These are phyloP conservation scores for Microcebus griseorufus DNA, from an alignment of 2,113 vertebrate genomes.

Conservation along the genomic window DNA sequence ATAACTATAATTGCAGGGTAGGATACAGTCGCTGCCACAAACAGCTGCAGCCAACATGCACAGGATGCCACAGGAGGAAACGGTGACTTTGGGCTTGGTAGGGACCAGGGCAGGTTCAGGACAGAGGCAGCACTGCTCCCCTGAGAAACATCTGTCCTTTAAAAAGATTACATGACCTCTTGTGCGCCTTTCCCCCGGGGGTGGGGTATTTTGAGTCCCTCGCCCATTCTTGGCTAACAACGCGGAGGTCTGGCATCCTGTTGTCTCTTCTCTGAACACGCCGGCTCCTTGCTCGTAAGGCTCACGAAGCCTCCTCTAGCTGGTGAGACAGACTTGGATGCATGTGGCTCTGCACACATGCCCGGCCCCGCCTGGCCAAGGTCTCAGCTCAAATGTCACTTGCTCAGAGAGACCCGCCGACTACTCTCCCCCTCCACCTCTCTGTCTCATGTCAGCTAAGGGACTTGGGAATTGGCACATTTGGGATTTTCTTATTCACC, in stretches of 20 bases:
- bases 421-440: not conserved
- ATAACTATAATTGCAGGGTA: slow-evolving; percentile 26
- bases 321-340: not conserved
- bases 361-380: not conserved
- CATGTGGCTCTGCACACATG: not conserved
- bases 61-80: slow-evolving; percentile 21
- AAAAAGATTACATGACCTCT: not conserved
- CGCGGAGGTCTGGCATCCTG: not conserved
- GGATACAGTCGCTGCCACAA: not conserved
- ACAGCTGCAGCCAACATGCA: not conserved
- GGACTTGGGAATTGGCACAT: not conserved
- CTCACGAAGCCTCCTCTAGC: no score
- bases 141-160: not conserved
- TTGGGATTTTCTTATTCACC: not conserved
- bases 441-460: not conserved
- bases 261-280: not conserved
- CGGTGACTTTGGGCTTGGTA: not conserved
- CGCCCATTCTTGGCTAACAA: not conserved
- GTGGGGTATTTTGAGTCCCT: not conserved
- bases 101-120: not conserved
- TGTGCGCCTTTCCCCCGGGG: not conserved
- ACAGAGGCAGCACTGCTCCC: not conserved
- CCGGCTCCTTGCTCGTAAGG: not conserved
- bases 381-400: not conserved
- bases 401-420: not conserved